Percentiles rank a stretch among this genome's conserved stretches.
phyloP scores from a whole-genome alignment of 2,888 invertebrate genomes.

The Xestoiulus laeticollis region DNA sequence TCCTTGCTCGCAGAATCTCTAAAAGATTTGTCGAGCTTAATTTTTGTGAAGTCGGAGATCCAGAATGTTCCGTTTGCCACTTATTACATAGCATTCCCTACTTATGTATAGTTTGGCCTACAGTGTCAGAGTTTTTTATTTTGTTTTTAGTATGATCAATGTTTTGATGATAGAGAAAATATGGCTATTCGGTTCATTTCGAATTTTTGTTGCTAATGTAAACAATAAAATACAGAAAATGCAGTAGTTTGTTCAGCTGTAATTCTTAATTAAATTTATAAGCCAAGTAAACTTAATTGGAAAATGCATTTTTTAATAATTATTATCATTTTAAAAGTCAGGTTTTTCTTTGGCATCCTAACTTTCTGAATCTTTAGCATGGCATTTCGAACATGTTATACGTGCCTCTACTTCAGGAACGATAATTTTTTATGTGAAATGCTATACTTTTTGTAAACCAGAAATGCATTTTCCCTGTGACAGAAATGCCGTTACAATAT shows the following conservation, averaged over 20 bases:
- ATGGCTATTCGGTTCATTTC: not conserved
- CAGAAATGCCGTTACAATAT: too few species aligned
- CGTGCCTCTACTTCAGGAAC: too few species aligned
- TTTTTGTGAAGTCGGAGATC: not conserved
- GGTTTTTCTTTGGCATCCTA: too few species aligned
- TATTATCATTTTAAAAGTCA: not conserved
- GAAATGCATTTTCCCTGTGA: too few species aligned
- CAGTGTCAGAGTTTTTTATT: not conserved
- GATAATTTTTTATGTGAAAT: too few species aligned
- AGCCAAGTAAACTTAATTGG: too few species aligned
- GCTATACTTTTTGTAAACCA: too few species aligned
- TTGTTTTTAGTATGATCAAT: not conserved
- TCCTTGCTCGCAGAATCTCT: not conserved
- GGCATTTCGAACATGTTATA: too few species aligned
- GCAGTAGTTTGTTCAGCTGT: not conserved
- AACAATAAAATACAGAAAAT: not conserved
- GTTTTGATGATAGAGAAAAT: not conserved
- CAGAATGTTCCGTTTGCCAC: slow-evolving; percentile 14
- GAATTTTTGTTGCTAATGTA: not conserved
- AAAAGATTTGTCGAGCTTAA: not conserved
- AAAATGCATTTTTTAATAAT: not conserved
- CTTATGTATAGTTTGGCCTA: slow-evolving; percentile 36
- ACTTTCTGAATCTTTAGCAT: too few species aligned
- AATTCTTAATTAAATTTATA: not conserved
- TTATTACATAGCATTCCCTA: slow-evolving; percentile 13